Evolutionary conservation across 2,113 vertebrate species (phyloP).

Genomic region (Epinephelus fuscoguttatus): DNA sequence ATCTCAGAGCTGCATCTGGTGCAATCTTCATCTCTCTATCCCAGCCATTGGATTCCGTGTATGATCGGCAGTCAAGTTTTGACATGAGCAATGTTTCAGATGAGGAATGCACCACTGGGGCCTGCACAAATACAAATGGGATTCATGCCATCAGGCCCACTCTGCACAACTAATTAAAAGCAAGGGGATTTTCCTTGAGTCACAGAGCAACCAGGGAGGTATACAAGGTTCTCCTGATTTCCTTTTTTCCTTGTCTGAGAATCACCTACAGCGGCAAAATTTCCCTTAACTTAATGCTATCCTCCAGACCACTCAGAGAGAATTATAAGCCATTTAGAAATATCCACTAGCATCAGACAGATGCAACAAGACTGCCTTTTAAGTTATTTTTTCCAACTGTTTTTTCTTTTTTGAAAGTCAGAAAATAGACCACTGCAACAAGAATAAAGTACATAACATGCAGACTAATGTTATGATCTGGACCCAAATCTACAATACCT

Average conservation of each 20-base stretch:
- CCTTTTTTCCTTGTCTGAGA: slow-evolving; percentile 18
- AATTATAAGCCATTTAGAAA: background rate
- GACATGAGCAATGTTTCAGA: slow-evolving; percentile 74
- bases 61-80: slow-evolving; percentile 75
- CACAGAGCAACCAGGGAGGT: slow-evolving; percentile 39
- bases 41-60: slow-evolving; percentile 45
- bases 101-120: slow-evolving; percentile 65
- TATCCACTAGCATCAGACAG: background rate
- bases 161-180: slow-evolving; percentile 68
- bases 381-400: background rate
- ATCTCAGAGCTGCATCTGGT: slow-evolving; percentile 40
- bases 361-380: background rate
- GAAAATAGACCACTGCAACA: background rate
- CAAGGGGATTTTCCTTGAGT: slow-evolving; percentile 51
- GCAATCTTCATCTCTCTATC: slow-evolving; percentile 37
- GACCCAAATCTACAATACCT: background rate
- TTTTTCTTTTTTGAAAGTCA: too few species aligned
- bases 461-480: background rate
- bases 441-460: background rate
- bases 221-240: slow-evolving; percentile 4
- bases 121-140: slow-evolving; percentile 62
- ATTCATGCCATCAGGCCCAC: slow-evolving; percentile 50
- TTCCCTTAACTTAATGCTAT: background rate
- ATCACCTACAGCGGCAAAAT: background rate
- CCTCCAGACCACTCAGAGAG: background rate